Percentiles rank a stretch among this genome's conserved stretches.
Conservation (phyloP, 2,113 vertebrate species). For the Turdus rufiventris region DNA sequence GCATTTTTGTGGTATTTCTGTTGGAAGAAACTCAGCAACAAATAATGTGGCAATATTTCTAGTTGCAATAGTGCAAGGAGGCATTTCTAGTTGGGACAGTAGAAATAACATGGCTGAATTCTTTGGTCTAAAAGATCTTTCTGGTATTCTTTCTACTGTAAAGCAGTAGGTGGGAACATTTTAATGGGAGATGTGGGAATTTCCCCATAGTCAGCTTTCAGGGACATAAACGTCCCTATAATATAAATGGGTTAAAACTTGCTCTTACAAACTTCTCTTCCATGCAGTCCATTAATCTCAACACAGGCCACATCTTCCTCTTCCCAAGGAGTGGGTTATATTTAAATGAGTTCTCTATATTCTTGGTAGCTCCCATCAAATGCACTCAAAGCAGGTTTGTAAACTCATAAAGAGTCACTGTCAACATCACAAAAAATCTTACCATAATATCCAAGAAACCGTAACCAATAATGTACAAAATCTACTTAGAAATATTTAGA, state of each 20-base stretch:
- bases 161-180: constrained; percentile 26
- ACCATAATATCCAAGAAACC: neutral
- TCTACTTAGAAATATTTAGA: neutral
- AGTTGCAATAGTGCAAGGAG: constrained; percentile 55
- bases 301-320: neutral
- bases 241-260: neutral
- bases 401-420: neutral
- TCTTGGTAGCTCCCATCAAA: neutral
- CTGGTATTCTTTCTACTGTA: neutral
- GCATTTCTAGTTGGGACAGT: neutral
- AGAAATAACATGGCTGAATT: constrained; percentile 33
- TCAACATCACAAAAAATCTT: neutral
- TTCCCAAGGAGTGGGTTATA: neutral
- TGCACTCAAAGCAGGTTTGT: neutral
- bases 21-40: constrained; percentile 69
- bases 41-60: constrained; percentile 69
- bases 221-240: neutral
- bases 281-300: neutral
- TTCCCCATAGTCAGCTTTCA: neutral
- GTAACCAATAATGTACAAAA: neutral
- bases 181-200: constrained; percentile 43
- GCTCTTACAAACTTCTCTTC: neutral
- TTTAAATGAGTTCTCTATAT: neutral
- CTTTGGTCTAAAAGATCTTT: constrained; percentile 21
- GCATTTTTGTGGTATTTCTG: constrained; percentile 77